These are phyloP conservation scores for Drosophila quinaria DNA, from an alignment of 2,888 invertebrate genomes.

Conservation along the genomic window DNA sequence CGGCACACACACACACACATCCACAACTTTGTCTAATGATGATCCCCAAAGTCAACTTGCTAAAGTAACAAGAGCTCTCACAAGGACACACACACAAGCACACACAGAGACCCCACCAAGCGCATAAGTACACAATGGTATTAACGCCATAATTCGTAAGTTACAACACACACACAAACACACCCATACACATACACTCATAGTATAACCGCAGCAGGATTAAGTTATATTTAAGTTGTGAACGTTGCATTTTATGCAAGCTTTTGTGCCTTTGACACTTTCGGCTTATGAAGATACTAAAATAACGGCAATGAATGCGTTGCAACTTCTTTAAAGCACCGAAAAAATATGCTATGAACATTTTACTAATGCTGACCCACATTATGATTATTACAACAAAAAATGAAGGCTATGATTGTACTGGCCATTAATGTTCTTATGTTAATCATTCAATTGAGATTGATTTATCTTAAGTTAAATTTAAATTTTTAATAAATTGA, in stretches of 20 bases:
- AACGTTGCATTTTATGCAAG: conserved; percentile 63
- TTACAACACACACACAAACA: conserved; percentile 48
- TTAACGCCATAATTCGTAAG: conserved; percentile 77
- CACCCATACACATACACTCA: conserved; percentile 25
- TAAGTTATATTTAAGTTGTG: conserved; percentile 75
- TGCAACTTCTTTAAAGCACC: conserved; percentile 31
- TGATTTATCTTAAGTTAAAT: too few relatives aligned
- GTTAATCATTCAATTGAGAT: too few relatives aligned
- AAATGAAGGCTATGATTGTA: neutral
- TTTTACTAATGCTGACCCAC: conserved; percentile 47
- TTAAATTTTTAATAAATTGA: too few relatives aligned
- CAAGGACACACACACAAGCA: conserved; percentile 14
- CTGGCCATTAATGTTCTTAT: too few relatives aligned
- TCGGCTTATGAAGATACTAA: conserved; percentile 36
- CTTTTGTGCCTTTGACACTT: conserved; percentile 60
- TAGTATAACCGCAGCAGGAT: conserved; percentile 60
- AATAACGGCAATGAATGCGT: conserved; percentile 48
- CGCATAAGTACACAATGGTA: conserved; percentile 73
- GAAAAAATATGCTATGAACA: conserved; percentile 41
- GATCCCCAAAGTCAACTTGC: conserved; percentile 79
- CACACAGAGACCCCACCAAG: conserved; percentile 10
- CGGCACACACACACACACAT: conserved; percentile 14
- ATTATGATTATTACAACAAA: conserved; percentile 34
- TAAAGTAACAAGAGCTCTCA: conserved; percentile 66
- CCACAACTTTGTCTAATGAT: conserved; percentile 66